Evolutionary conservation across 2,888 invertebrate species (phyloP).

Genomic region (Strigamia transsilvanica): DNA sequence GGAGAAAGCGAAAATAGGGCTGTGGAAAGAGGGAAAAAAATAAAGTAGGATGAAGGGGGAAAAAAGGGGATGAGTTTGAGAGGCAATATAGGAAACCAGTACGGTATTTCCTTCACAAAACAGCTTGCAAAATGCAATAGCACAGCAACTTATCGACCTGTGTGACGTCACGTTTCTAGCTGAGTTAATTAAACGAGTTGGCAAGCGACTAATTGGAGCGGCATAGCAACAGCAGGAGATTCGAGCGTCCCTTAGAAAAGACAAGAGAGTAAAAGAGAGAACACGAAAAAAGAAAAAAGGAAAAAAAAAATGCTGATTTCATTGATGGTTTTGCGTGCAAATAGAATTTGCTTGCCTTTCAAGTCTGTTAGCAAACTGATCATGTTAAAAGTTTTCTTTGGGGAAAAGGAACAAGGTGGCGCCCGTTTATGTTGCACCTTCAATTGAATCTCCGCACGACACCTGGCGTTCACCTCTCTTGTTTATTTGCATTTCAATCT

Average conservation of each 20-base stretch:
- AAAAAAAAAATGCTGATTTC: slow-evolving; percentile 35
- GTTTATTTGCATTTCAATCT: slow-evolving; percentile 49
- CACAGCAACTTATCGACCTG: slow-evolving; percentile 19
- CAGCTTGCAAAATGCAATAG: slow-evolving; percentile 31
- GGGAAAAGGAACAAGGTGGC: slow-evolving; percentile 43
- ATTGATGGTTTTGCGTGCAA: slow-evolving; percentile 49
- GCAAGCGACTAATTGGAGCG: slow-evolving; percentile 48
- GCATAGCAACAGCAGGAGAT: slow-evolving; percentile 46
- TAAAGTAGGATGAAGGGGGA: neutral
- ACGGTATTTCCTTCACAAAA: neutral
- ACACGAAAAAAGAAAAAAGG: neutral
- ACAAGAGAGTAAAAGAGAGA: slow-evolving; percentile 3
- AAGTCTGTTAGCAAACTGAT: slow-evolving; percentile 49
- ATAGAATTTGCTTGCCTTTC: slow-evolving; percentile 49
- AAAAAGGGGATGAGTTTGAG: neutral
- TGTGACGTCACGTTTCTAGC: slow-evolving; percentile 38
- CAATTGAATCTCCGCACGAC: slow-evolving; percentile 48
- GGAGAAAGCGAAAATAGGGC: neutral
- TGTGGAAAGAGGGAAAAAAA: neutral
- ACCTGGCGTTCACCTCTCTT: slow-evolving; percentile 40
- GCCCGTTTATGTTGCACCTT: slow-evolving; percentile 39
- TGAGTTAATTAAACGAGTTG: slow-evolving; percentile 45
- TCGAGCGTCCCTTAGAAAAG: slow-evolving; percentile 10
- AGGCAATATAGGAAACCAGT: neutral
- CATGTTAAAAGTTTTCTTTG: slow-evolving; percentile 41